Evolutionary conservation across 2,113 vertebrate species (phyloP).

Genomic region (Epinephelus lanceolatus): DNA sequence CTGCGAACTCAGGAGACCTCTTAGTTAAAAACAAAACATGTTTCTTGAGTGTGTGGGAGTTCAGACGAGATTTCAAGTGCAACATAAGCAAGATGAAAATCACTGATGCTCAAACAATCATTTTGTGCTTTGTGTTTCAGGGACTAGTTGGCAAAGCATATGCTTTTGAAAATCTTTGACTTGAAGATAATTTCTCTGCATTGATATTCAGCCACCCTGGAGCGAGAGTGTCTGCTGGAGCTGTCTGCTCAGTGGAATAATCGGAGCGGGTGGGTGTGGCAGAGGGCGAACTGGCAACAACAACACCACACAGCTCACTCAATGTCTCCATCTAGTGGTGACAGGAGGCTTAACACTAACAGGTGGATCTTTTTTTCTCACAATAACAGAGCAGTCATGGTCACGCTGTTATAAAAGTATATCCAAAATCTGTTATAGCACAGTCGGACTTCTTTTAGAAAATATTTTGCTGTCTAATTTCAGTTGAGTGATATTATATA

Average conservation of each 20-base stretch:
- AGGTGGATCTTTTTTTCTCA: not conserved
- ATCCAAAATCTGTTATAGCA: not conserved
- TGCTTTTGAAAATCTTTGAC: conserved; percentile 34
- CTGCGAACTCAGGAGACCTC: conserved; percentile 39
- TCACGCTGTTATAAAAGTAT: not conserved
- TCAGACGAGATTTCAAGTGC: conserved; percentile 21
- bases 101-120: conserved; percentile 1
- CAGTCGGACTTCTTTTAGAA: not conserved
- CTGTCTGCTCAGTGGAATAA: conserved; percentile 62
- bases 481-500: not conserved
- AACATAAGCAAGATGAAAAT: not conserved
- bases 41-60: conserved; percentile 2
- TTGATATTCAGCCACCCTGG: conserved; percentile 47
- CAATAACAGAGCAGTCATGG: not conserved
- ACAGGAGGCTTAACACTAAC: not conserved
- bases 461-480: not conserved
- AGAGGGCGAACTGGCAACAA: conserved; percentile 25
- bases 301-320: conserved; percentile 7
- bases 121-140: conserved; percentile 14
- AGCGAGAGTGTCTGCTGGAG: conserved; percentile 58
- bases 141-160: conserved; percentile 10
- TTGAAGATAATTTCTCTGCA: conserved; percentile 38
- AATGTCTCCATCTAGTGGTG: conserved; percentile 70
- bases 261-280: conserved; percentile 75
- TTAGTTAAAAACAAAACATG: not conserved